Evolutionary conservation across 2,888 invertebrate species (phyloP).

Genomic region (Bellardia bayeri): DNA sequence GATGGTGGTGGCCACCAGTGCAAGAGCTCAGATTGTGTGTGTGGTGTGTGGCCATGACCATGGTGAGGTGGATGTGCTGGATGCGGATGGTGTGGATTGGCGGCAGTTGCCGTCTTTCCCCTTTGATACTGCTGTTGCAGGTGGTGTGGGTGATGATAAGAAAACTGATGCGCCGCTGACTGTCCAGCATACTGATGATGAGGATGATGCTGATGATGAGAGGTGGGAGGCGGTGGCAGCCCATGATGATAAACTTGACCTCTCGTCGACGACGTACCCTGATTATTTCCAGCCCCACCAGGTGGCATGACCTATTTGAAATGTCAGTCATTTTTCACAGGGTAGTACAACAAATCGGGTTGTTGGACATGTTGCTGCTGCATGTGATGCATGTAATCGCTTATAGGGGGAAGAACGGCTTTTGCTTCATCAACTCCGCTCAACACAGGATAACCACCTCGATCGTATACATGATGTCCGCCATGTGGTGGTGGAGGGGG

Average conservation of each 20-base stretch:
- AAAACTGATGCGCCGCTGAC: constrained; percentile 76
- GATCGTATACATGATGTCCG: constrained; percentile 79
- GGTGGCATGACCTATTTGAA: constrained; percentile 78
- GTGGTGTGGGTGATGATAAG: constrained; percentile 73
- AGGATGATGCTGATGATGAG: constrained; percentile 76
- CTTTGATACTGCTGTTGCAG: constrained; percentile 76
- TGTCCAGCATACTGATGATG: constrained; percentile 76
- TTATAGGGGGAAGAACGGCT: constrained; percentile 82
- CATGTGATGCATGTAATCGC: constrained; percentile 83
- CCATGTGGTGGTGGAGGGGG: constrained; percentile 80
- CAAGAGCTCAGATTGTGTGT: constrained; percentile 64
- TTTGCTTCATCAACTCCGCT: constrained; percentile 80
- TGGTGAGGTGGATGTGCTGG: constrained; percentile 67
- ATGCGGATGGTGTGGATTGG: constrained; percentile 57
- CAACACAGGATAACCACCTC: constrained; percentile 79
- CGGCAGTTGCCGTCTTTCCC: constrained; percentile 59
- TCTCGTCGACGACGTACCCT: constrained; percentile 62
- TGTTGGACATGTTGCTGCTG: constrained; percentile 80
- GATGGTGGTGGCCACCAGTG: constrained; percentile 73
- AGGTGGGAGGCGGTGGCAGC: constrained; percentile 68
- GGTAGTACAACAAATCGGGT: constrained; percentile 83
- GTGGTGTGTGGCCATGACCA: constrained; percentile 68
- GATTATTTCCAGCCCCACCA: constrained; percentile 70
- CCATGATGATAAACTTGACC: constrained; percentile 72
- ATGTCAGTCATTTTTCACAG: constrained; percentile 84